Conservation (phyloP, 2,797 vertebrate species). For the Avahi laniger region DNA sequence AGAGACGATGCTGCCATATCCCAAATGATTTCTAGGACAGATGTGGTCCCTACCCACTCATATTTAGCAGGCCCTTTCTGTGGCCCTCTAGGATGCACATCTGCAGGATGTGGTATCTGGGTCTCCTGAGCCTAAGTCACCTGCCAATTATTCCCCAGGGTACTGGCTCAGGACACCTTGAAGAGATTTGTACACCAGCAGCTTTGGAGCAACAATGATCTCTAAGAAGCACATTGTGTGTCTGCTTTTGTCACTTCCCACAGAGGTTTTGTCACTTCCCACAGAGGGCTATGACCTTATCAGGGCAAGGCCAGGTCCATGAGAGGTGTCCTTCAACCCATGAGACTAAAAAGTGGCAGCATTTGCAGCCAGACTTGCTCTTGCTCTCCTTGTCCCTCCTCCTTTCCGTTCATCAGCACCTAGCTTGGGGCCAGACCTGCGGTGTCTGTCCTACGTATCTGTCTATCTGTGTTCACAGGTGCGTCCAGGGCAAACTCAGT, state of each 20-base stretch:
- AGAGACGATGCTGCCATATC: neutral
- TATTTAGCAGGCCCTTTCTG: neutral
- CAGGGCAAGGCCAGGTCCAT: neutral
- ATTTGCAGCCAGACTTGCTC: neutral
- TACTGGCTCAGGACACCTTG: neutral
- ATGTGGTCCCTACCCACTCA: neutral
- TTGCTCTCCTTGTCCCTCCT: neutral
- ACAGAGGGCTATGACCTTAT: neutral
- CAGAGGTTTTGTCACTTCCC: neutral
- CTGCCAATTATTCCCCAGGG: neutral
- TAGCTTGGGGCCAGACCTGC: neutral
- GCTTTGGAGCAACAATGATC: neutral
- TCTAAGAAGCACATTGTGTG: neutral
- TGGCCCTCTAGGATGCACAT: neutral
- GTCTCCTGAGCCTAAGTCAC: constrained; percentile 10
- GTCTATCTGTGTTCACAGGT: neutral
- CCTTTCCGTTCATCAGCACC: neutral
- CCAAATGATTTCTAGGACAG: neutral
- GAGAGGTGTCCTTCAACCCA: neutral
- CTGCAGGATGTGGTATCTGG: neutral
- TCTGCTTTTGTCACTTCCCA: neutral
- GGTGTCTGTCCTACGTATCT: neutral
- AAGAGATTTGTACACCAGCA: neutral
- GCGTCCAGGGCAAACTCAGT: neutral
- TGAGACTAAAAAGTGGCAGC: neutral